Conservation (phyloP, 1,140 invertebrate species). For the Musca domestica region DNA sequence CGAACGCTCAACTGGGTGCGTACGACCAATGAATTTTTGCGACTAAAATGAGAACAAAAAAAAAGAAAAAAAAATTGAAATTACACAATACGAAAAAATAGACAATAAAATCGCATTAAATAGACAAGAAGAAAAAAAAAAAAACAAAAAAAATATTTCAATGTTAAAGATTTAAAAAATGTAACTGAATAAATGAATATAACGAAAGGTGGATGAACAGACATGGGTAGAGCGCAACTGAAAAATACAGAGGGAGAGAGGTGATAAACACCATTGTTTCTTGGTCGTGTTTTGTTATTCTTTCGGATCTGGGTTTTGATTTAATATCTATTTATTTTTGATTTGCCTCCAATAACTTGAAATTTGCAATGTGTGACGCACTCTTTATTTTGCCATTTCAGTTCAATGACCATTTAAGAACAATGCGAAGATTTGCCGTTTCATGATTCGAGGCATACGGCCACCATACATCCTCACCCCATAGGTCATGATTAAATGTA, state of each 20-base stretch:
- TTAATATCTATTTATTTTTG: too few species aligned
- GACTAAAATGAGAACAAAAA: constrained; percentile 59
- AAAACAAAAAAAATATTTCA: background rate
- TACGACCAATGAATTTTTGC: constrained; percentile 94
- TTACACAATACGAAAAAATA: background rate
- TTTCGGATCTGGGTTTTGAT: background rate
- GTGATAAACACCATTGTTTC: background rate
- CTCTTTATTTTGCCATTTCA: background rate
- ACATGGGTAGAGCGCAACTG: background rate
- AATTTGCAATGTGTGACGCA: background rate
- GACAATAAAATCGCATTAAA: constrained; percentile 16
- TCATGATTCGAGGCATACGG: too few species aligned
- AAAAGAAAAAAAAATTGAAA: constrained; percentile 1
- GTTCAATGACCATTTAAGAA: constrained; percentile 53
- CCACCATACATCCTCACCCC: too few species aligned
- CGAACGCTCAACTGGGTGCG: constrained; percentile 94
- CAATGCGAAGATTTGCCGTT: constrained; percentile 1
- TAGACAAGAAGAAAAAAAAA: background rate
- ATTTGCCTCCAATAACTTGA: too few species aligned
- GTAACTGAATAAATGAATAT: constrained; percentile 1
- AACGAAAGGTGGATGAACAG: background rate
- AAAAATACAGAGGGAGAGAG: background rate
- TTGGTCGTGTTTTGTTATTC: background rate
- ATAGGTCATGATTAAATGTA: too few species aligned
- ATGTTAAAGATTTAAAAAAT: background rate